Percentiles rank a stretch among this genome's conserved stretches.
Evolutionary conservation across 2,888 invertebrate species (phyloP).

Genomic region (Tenthredo distinguenda): DNA sequence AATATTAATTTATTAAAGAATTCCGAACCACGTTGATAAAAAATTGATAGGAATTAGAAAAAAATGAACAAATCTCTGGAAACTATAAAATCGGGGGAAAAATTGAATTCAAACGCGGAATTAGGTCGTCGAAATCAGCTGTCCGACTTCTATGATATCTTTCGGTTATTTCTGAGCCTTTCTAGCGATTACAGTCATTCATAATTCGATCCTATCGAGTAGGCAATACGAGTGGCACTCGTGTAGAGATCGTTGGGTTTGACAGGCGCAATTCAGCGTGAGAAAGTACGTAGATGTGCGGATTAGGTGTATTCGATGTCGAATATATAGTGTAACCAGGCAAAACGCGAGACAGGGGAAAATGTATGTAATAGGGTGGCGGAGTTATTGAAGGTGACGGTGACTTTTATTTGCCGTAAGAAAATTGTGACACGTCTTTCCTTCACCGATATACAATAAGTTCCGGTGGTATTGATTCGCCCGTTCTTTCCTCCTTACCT

Average conservation of each 20-base stretch:
- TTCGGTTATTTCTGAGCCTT: background rate
- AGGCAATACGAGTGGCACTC: slow-evolving; percentile 22
- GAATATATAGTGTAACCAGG: background rate
- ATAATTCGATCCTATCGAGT: background rate
- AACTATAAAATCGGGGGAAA: background rate
- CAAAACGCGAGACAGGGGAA: background rate
- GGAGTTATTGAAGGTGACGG: background rate
- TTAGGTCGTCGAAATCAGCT: background rate
- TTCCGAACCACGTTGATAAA: background rate
- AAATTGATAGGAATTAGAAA: background rate
- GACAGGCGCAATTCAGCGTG: background rate
- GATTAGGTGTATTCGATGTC: background rate
- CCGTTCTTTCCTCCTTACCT: background rate
- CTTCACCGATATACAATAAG: slow-evolving; percentile 8
- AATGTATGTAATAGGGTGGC: background rate
- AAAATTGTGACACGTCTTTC: slow-evolving; percentile 28
- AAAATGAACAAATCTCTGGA: background rate
- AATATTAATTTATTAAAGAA: background rate
- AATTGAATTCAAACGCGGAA: background rate
- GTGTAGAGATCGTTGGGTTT: background rate
- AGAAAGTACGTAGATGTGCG: background rate
- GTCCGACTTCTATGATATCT: background rate
- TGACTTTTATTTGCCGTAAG: slow-evolving; percentile 30
- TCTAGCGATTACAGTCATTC: background rate
- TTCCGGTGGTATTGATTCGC: slow-evolving; percentile 34